Conservation (phyloP, 92 coral and sea anemone species). For the Actinostola sp. region DNA sequence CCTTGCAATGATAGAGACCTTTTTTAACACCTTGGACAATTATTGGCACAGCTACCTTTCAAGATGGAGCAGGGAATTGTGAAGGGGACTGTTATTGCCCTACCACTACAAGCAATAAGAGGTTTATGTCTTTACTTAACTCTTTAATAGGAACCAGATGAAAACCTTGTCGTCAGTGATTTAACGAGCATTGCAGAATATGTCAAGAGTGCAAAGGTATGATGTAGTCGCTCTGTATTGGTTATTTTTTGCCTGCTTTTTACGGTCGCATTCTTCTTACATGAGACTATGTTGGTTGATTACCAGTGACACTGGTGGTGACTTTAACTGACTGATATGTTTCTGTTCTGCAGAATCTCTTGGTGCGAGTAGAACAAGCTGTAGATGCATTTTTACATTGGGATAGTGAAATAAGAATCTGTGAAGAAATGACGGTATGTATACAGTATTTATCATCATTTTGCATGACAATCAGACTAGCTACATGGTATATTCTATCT, state of each 20-base stretch:
- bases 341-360: constrained; percentile 59
- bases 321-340: neutral
- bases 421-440: constrained; percentile 90
- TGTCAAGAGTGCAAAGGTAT: constrained; percentile 88
- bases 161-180: constrained; percentile 91
- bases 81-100: no score
- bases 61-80: no score
- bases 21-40: no score
- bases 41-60: no score
- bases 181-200: constrained; percentile 82
- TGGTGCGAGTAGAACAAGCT: constrained; percentile 83
- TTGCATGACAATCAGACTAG: neutral
- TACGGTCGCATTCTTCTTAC: neutral
- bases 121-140: no score
- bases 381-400: constrained; percentile 85
- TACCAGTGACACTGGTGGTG: no score
- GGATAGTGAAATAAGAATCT: constrained; percentile 90
- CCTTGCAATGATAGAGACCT: no score
- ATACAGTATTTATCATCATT: neutral
- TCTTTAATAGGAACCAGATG: constrained; percentile 84
- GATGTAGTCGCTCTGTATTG: neutral
- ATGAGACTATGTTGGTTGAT: no score
- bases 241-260: neutral
- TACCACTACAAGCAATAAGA: no score
- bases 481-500: no score